A percentile compares a stretch with the other conserved stretches of the same genome.
Evolutionary conservation across 2,888 invertebrate species (phyloP).

Genomic region (Mesochorus sp.): DNA sequence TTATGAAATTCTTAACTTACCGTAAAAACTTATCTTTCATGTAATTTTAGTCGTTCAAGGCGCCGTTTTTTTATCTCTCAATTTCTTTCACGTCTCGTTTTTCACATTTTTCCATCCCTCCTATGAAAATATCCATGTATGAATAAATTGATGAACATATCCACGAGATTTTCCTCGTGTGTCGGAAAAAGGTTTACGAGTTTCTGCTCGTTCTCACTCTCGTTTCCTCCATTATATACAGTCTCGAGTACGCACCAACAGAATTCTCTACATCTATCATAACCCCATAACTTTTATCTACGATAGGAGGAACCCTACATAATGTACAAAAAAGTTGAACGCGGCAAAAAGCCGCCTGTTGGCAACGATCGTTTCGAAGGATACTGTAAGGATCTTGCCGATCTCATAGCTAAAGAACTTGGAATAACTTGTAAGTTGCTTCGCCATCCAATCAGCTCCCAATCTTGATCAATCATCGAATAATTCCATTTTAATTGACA

Average conservation of each 20-base stretch:
- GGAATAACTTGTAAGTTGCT: conserved; percentile 91
- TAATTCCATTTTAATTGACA: neutral
- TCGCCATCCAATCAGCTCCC: neutral
- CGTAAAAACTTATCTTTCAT: conserved; percentile 23
- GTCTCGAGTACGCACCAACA: neutral
- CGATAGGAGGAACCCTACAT: conserved; percentile 93
- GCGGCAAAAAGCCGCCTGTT: conserved; percentile 85
- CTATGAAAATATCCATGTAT: conserved; percentile 36
- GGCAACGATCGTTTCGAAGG: conserved; percentile 94
- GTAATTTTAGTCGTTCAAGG: conserved; percentile 10
- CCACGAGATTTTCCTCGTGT: conserved; percentile 24
- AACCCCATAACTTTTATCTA: conserved; percentile 54
- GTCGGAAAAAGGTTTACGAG: conserved; percentile 43
- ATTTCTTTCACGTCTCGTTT: neutral
- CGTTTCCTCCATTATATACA: conserved; percentile 6
- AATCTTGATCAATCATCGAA: neutral
- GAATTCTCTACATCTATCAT: conserved; percentile 47
- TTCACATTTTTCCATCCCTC: neutral
- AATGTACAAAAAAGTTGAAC: conserved; percentile 88
- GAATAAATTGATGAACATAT: conserved; percentile 52
- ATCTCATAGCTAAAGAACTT: conserved; percentile 90
- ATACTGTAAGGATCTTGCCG: conserved; percentile 95
- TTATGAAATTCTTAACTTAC: too few species aligned
- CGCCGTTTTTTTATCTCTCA: neutral
- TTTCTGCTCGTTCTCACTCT: conserved; percentile 17